Conservation (phyloP, 2,888 invertebrate genomes). For the Dastarcus helophoroides region DNA sequence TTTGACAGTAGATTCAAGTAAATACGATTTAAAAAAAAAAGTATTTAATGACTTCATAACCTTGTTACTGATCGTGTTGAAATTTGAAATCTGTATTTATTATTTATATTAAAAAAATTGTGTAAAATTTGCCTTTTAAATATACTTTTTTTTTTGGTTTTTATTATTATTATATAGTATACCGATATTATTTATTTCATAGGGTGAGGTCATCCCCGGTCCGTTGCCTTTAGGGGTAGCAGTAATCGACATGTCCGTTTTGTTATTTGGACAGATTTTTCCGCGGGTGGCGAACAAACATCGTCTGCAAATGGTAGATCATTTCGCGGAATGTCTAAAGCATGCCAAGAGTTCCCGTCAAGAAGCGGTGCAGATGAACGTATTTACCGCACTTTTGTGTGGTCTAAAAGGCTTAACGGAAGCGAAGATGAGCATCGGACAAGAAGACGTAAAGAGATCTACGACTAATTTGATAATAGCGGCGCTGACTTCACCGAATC, state of each 20-base stretch:
- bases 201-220: constrained; percentile 55
- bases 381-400: constrained; percentile 84
- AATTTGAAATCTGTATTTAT: no score
- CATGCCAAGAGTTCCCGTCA: constrained; percentile 87
- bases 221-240: constrained; percentile 90
- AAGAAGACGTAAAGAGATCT: constrained; percentile 81
- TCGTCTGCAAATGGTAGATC: constrained; percentile 92
- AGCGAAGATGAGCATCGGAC: constrained; percentile 72
- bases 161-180: constrained; percentile 5
- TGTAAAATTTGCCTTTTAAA: constrained; percentile 6
- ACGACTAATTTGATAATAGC: constrained; percentile 69
- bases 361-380: constrained; percentile 93
- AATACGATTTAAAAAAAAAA: no score
- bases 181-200: constrained; percentile 13
- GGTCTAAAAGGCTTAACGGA: constrained; percentile 83
- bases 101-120: background rate
- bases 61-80: no score
- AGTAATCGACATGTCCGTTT: constrained; percentile 89
- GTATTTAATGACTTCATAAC: no score
- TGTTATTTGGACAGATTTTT: constrained; percentile 88
- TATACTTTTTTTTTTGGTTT: no score
- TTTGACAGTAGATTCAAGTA: no score
- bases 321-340: constrained; percentile 89
- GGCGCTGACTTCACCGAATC: constrained; percentile 62
- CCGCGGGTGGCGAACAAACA: constrained; percentile 92